A percentile compares a stretch with the other conserved stretches of the same genome.
These are phyloP conservation scores for Incurvaria masculella DNA, from an alignment of 2,888 invertebrate genomes.

Conservation along the genomic window DNA sequence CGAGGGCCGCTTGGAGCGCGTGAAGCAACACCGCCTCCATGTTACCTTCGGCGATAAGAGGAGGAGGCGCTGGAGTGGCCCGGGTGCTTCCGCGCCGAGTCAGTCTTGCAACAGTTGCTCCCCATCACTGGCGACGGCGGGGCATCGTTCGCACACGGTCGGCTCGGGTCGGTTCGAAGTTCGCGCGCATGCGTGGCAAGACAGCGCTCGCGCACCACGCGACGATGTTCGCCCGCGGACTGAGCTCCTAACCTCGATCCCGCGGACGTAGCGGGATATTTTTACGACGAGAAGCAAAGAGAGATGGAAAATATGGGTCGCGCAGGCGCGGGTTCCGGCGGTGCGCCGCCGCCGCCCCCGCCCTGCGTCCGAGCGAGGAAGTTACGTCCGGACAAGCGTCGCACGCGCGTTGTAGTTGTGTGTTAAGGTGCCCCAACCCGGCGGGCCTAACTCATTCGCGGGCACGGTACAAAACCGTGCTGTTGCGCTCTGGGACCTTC, in stretches of 20 bases:
- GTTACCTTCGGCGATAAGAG: constrained; percentile 48
- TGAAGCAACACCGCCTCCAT: neutral
- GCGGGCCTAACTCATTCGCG: neutral
- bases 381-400: neutral
- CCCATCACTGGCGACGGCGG: constrained; percentile 52
- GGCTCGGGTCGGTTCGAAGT: constrained; percentile 23
- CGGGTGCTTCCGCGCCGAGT: constrained; percentile 42
- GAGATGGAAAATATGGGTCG: neutral
- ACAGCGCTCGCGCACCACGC: neutral
- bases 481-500: too few species aligned
- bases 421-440: too few species aligned
- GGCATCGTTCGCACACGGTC: constrained; percentile 16
- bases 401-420: too few species aligned
- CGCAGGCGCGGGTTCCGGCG: neutral
- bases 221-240: neutral
- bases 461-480: too few species aligned
- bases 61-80: constrained; percentile 41
- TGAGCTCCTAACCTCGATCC: neutral
- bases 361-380: neutral
- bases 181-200: constrained; percentile 27
- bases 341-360: neutral
- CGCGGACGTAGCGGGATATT: neutral
- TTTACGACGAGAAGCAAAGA: neutral
- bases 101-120: constrained; percentile 60
- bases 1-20: neutral